These are phyloP conservation scores for Pollenia amentaria DNA, from an alignment of 2,888 invertebrate species.

Conservation along the genomic window DNA sequence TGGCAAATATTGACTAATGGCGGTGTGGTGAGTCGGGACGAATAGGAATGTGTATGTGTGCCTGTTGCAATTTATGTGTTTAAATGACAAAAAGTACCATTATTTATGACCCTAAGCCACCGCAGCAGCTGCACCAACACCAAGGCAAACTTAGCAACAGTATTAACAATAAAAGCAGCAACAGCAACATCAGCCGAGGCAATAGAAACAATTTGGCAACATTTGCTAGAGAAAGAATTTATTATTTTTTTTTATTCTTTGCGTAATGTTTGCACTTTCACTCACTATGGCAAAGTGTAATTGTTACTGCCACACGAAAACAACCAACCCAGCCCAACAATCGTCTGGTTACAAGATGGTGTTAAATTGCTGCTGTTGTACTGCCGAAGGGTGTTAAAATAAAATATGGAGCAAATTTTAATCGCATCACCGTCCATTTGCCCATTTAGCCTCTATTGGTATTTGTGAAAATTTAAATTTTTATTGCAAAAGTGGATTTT, in stretches of 20 bases:
- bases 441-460: slow-evolving; percentile 58
- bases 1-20: slow-evolving; percentile 39
- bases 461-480: slow-evolving; percentile 79
- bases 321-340: slow-evolving; percentile 4
- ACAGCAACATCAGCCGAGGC: slow-evolving; percentile 33
- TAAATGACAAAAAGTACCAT: slow-evolving; percentile 83
- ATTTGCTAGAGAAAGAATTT: slow-evolving; percentile 59
- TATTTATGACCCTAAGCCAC: slow-evolving; percentile 80
- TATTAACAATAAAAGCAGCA: slow-evolving; percentile 27
- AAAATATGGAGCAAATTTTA: slow-evolving; percentile 66
- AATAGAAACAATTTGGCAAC: slow-evolving; percentile 66
- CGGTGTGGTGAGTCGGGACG: background rate
- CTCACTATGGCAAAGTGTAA: slow-evolving; percentile 43
- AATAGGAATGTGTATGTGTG: background rate
- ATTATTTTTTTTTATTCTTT: slow-evolving; percentile 23
- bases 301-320: slow-evolving; percentile 9
- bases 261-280: slow-evolving; percentile 56
- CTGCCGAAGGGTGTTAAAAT: slow-evolving; percentile 56
- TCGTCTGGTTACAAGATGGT: slow-evolving; percentile 41
- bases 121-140: slow-evolving; percentile 65
- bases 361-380: slow-evolving; percentile 34
- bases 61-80: slow-evolving; percentile 76
- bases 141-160: slow-evolving; percentile 49
- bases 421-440: slow-evolving; percentile 29
- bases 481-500: slow-evolving; percentile 78